A percentile compares a stretch with the other conserved stretches of the same genome.
These are phyloP conservation scores for Brachionus plicatilis DNA, from an alignment of 1,140 invertebrate species.

Conservation along the genomic window DNA sequence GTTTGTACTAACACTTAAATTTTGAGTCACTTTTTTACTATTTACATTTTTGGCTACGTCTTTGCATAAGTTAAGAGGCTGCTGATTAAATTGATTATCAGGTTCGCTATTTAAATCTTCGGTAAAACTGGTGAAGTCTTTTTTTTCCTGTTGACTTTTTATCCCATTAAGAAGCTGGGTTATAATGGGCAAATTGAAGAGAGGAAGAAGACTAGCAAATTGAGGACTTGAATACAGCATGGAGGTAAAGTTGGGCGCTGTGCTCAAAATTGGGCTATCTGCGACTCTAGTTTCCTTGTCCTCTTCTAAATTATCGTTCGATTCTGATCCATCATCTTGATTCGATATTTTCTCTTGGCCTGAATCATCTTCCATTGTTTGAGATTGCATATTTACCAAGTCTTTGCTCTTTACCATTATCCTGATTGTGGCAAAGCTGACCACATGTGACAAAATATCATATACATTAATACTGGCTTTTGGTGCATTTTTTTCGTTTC, in stretches of 20 bases:
- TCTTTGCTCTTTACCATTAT: neutral
- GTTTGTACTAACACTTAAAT: neutral
- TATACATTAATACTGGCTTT: neutral
- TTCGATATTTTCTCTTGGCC: no score
- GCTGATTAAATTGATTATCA: neutral
- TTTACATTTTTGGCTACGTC: neutral
- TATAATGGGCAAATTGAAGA: neutral
- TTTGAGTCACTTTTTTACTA: constrained; percentile 5
- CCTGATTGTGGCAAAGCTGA: constrained; percentile 2
- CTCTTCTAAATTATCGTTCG: neutral
- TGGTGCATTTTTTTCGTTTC: neutral
- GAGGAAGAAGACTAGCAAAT: neutral
- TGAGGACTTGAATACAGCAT: constrained; percentile 13
- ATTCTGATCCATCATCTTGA: neutral
- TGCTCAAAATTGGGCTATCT: neutral
- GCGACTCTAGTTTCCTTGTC: neutral
- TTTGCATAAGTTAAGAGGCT: constrained; percentile 29
- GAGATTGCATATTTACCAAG: neutral
- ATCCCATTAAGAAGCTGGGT: neutral
- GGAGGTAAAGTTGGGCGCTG: neutral
- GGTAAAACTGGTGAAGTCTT: neutral
- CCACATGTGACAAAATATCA: constrained; percentile 37
- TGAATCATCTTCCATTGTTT: neutral
- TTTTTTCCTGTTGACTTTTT: constrained; percentile 12
- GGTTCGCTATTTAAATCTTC: neutral